These are phyloP conservation scores for Melitaea cinxia DNA, from an alignment of 1,140 invertebrate species.

Conservation along the genomic window DNA sequence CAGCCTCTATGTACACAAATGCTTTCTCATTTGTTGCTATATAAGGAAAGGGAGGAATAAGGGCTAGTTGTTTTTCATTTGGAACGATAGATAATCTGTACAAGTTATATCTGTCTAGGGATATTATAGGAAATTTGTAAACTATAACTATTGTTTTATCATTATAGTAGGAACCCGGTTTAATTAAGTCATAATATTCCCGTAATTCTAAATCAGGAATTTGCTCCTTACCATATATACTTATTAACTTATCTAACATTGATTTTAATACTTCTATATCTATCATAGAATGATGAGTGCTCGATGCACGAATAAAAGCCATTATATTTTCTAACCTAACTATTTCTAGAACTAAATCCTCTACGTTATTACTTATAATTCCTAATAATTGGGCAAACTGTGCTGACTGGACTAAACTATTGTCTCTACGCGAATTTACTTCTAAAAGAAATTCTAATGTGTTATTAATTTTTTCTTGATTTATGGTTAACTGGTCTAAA, in stretches of 20 bases:
- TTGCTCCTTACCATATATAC: too few relatives aligned
- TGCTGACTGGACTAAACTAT: too few relatives aligned
- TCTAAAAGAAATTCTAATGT: too few relatives aligned
- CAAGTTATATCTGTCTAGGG: not conserved
- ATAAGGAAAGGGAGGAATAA: constrained; percentile 38
- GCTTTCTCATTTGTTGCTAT: constrained; percentile 39
- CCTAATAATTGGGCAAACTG: too few relatives aligned
- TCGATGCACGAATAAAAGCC: not conserved
- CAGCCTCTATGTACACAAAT: constrained; percentile 46
- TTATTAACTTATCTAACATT: too few relatives aligned
- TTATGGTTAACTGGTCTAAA: too few relatives aligned
- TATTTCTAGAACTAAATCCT: not conserved
- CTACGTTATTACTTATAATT: not conserved
- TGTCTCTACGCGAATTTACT: too few relatives aligned
- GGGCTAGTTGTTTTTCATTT: constrained; percentile 30
- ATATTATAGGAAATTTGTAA: not conserved
- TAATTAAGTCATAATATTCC: too few relatives aligned
- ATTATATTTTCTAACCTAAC: not conserved
- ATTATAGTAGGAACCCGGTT: not conserved
- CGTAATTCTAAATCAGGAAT: too few relatives aligned
- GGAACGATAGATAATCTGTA: constrained; percentile 33
- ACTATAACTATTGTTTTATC: not conserved
- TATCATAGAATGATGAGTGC: not conserved
- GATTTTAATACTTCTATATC: too few relatives aligned
- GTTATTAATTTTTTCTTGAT: too few relatives aligned